Evolutionary conservation across 2,888 invertebrate species (phyloP).

Genomic region (Zhengitettix transpicula): DNA sequence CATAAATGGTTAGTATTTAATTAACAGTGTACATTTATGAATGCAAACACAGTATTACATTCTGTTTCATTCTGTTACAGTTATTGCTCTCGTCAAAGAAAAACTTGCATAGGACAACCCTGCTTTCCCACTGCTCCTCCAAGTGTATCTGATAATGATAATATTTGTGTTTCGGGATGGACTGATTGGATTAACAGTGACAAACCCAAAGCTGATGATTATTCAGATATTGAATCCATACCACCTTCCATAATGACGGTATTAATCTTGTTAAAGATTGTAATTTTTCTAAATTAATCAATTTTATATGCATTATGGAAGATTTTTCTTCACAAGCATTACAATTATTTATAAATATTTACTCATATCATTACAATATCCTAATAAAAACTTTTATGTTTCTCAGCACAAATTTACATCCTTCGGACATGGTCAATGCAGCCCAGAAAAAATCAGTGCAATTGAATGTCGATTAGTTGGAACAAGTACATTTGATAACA

Average conservation of each 20-base stretch:
- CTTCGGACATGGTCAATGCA: conserved; percentile 26
- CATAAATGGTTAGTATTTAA: conserved; percentile 45
- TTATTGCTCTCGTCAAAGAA: conserved; percentile 50
- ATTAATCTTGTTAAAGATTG: too few species aligned
- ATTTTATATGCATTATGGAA: too few species aligned
- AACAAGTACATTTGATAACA: conserved; percentile 42
- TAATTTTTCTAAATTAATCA: too few species aligned
- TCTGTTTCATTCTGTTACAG: conserved; percentile 7
- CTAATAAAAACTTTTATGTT: too few species aligned
- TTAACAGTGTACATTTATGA: neutral
- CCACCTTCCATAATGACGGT: too few species aligned
- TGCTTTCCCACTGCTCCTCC: conserved; percentile 31
- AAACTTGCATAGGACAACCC: conserved; percentile 53
- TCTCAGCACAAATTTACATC: too few species aligned
- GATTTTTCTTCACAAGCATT: too few species aligned
- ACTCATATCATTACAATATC: too few species aligned
- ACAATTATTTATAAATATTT: too few species aligned
- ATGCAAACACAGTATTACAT: too few species aligned
- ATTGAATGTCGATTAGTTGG: conserved; percentile 61
- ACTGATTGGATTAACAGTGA: neutral
- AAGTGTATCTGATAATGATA: conserved; percentile 1
- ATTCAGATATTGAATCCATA: too few species aligned
- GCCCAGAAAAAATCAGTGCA: conserved; percentile 41
- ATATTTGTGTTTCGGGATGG: conserved; percentile 10
- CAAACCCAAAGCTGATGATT: neutral